Conservation (phyloP, 2,113 vertebrate genomes). For the Epinephelus lanceolatus region DNA sequence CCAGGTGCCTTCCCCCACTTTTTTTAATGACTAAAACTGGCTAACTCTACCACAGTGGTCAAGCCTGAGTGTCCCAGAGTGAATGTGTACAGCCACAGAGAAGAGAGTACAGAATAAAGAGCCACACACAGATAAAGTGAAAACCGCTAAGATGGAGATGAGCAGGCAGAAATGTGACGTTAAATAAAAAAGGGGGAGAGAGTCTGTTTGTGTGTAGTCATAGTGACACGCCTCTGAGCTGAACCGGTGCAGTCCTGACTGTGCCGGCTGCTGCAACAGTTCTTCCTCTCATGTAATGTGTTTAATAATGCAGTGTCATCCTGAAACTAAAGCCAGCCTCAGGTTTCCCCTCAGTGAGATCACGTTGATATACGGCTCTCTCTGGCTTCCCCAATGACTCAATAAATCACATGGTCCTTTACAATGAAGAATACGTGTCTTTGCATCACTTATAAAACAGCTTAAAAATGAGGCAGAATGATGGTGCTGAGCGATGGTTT, state of each 20-base stretch:
- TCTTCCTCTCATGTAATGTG: neutral
- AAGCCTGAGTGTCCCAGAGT: too few species aligned
- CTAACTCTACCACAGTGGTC: too few species aligned
- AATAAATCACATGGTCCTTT: neutral
- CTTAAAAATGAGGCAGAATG: neutral
- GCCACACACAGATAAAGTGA: neutral
- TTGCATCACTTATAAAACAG: neutral
- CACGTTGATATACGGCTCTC: neutral
- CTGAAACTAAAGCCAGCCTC: conserved; percentile 14
- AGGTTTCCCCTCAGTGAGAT: conserved; percentile 18
- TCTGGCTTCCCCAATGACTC: neutral
- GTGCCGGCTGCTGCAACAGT: neutral
- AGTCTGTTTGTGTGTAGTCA: conserved; percentile 28
- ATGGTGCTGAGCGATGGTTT: too few species aligned
- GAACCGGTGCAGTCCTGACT: conserved; percentile 31
- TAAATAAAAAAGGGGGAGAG: neutral
- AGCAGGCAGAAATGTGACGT: neutral
- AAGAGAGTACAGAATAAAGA: neutral
- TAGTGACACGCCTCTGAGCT: conserved; percentile 38
- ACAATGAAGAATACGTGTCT: neutral
- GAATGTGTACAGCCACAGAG: neutral
- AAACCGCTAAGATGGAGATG: neutral
- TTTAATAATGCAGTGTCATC: conserved; percentile 42
- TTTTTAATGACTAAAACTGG: neutral
- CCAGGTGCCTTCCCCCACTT: neutral